A percentile compares a stretch with the other conserved stretches of the same genome.
Conservation (phyloP, 2,888 invertebrate genomes). For the Magallana nippona region DNA sequence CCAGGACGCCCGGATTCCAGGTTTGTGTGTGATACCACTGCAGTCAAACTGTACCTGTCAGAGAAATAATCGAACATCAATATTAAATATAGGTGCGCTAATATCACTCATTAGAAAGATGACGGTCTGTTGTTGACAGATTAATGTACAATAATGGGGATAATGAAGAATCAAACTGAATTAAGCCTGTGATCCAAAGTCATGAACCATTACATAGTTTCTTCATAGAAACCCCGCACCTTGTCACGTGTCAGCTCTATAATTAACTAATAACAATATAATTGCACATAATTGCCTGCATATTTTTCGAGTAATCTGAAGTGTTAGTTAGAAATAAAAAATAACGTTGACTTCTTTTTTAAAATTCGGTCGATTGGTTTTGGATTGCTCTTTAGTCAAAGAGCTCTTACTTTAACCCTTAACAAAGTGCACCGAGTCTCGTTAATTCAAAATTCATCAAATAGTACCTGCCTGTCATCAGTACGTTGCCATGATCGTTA, state of each 20-base stretch:
- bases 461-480: too few relatives aligned
- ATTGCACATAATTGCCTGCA: not conserved
- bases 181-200: not conserved
- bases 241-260: not conserved
- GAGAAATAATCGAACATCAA: not conserved
- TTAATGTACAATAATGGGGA: constrained; percentile 6
- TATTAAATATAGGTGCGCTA: constrained; percentile 1
- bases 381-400: not conserved
- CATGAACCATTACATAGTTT: not conserved
- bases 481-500: too few relatives aligned
- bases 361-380: not conserved
- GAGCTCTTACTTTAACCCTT: not conserved
- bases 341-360: not conserved
- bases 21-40: not conserved
- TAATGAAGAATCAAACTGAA: not conserved
- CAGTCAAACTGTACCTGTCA: not conserved
- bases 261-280: not conserved
- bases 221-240: not conserved
- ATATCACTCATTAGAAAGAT: not conserved
- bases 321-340: not conserved
- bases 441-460: too few relatives aligned
- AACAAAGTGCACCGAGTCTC: too few relatives aligned
- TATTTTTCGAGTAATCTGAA: constrained; percentile 11
- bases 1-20: not conserved
- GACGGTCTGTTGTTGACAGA: not conserved